Conservation (phyloP, 2,888 invertebrate species). For the Nomada ruficornis region DNA sequence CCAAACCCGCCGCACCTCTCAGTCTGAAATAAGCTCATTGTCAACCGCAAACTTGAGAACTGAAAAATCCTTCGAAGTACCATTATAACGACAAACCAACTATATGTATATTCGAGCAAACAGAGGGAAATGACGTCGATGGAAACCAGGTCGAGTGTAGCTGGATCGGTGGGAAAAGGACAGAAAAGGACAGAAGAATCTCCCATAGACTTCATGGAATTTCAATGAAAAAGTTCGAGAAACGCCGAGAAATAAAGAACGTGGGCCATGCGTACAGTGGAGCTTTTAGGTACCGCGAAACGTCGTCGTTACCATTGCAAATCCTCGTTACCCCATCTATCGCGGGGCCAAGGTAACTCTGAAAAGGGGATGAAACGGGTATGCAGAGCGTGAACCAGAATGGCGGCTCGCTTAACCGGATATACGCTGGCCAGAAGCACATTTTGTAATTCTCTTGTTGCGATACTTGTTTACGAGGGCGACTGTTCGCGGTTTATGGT, state of each 20-base stretch:
- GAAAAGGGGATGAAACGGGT: conserved; percentile 27
- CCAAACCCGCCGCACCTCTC: background rate
- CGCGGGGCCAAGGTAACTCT: conserved; percentile 42
- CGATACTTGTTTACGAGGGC: conserved; percentile 61
- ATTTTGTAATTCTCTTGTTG: conserved; percentile 48
- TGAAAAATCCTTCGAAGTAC: background rate
- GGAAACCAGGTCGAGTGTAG: background rate
- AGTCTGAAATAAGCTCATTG: background rate
- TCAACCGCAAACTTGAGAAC: background rate
- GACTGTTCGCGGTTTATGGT: conserved; percentile 57
- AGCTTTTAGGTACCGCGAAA: conserved; percentile 55
- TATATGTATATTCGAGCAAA: background rate
- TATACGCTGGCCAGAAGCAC: conserved; percentile 48
- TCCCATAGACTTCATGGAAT: background rate
- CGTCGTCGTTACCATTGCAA: conserved; percentile 68
- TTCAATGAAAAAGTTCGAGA: conserved; percentile 34
- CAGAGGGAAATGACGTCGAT: background rate
- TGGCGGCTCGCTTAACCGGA: conserved; percentile 27
- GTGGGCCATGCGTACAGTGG: conserved; percentile 6
- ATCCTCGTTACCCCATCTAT: conserved; percentile 61
- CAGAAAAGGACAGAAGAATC: no score
- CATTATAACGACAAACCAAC: background rate
- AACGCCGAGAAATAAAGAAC: conserved; percentile 3
- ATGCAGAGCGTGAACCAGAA: conserved; percentile 22
- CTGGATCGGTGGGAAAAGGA: background rate